phyloP scores from a whole-genome alignment of 1,140 invertebrate species.

The Zaprionus africanus region DNA sequence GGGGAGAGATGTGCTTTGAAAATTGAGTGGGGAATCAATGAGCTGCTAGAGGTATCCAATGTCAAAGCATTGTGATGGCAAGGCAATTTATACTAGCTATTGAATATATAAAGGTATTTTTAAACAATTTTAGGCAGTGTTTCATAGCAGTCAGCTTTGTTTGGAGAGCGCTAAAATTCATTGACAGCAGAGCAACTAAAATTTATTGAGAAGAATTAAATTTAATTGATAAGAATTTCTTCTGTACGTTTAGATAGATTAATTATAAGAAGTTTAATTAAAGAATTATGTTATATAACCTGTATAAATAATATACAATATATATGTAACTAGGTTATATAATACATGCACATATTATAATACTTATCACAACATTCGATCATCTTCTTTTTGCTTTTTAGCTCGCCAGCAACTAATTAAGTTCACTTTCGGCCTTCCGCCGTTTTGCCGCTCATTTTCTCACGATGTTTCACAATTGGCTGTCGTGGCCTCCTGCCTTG shows the following conservation, averaged over 20 bases:
- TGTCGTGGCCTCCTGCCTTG: conserved; percentile 27
- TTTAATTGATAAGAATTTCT: too few species aligned
- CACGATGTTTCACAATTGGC: conserved; percentile 49
- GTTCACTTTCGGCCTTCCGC: conserved; percentile 12
- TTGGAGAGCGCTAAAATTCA: neutral
- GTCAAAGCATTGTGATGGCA: neutral
- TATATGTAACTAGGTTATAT: too few species aligned
- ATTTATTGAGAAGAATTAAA: too few species aligned
- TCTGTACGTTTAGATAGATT: too few species aligned
- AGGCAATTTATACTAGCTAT: neutral
- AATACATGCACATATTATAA: neutral
- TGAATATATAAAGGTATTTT: neutral
- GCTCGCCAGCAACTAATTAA: neutral
- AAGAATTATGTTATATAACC: too few species aligned
- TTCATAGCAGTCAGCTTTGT: neutral
- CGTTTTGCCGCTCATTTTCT: conserved; percentile 43
- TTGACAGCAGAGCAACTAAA: too few species aligned
- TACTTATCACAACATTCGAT: neutral
- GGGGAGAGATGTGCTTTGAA: neutral
- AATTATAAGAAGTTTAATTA: too few species aligned
- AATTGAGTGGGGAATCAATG: neutral
- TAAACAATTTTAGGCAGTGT: neutral
- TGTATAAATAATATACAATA: too few species aligned
- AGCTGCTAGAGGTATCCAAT: neutral
- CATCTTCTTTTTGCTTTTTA: neutral